Evolutionary conservation across 2,888 invertebrate species (phyloP).

Genomic region (Rotaria socialis): DNA sequence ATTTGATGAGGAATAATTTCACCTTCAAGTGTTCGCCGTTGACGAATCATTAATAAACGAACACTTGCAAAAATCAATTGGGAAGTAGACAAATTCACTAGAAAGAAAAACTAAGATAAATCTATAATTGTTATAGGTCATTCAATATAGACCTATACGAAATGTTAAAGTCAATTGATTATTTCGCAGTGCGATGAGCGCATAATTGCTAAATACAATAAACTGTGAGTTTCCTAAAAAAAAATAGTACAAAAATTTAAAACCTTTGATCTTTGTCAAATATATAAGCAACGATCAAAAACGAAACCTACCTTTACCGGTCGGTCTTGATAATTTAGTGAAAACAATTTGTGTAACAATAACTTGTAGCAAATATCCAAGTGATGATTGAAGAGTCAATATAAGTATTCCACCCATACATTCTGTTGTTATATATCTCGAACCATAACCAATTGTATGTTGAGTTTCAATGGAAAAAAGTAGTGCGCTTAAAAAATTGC

Average conservation of each 20-base stretch:
- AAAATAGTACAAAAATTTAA: too few relatives aligned
- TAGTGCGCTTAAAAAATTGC: conserved; percentile 61
- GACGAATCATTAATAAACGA: conserved; percentile 83
- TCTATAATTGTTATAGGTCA: too few relatives aligned
- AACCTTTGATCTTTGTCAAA: too few relatives aligned
- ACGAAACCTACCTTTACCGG: conserved; percentile 54
- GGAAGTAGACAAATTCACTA: conserved; percentile 58
- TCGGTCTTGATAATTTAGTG: conserved; percentile 82
- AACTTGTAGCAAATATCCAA: conserved; percentile 69
- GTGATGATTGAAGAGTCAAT: conserved; percentile 82
- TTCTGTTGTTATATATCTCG: conserved; percentile 77
- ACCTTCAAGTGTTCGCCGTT: conserved; percentile 84
- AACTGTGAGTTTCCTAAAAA: conserved; percentile 28
- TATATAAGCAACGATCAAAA: too few relatives aligned
- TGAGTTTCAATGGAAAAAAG: conserved; percentile 93
- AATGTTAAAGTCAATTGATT: background rate
- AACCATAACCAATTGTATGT: conserved; percentile 87
- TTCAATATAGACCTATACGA: background rate
- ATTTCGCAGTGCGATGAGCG: background rate
- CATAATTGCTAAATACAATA: conserved; percentile 10
- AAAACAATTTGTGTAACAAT: conserved; percentile 76
- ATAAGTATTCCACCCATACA: conserved; percentile 84
- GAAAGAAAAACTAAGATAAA: background rate
- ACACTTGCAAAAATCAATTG: conserved; percentile 74
- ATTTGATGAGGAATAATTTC: conserved; percentile 70